Evolutionary conservation across 2,113 vertebrate genomes (phyloP).

Genomic region (Cyphomyrus discorhynchus): DNA sequence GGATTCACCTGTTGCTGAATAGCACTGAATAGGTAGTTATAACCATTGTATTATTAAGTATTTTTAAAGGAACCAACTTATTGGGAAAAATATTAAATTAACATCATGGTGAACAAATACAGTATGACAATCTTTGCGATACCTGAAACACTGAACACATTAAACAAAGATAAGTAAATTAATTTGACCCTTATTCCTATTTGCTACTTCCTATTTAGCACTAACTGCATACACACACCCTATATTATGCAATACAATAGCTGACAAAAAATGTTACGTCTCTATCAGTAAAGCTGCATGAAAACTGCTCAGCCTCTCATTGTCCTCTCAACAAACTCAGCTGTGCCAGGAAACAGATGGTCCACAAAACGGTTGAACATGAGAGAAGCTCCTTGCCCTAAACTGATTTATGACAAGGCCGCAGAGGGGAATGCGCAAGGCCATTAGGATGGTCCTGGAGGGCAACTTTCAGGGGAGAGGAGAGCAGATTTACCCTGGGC

Average conservation of each 20-base stretch:
- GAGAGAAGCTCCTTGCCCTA: background rate
- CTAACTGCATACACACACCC: background rate
- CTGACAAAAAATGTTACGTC: background rate
- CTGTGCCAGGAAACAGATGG: constrained; percentile 2
- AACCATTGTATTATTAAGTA: background rate
- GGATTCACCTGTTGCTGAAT: background rate
- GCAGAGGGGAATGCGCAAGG: background rate
- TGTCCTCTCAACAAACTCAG: background rate
- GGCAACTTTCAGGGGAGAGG: background rate
- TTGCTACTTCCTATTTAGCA: background rate
- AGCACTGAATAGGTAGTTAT: background rate
- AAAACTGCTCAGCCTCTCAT: background rate
- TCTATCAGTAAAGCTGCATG: background rate
- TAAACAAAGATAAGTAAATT: background rate
- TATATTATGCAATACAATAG: background rate
- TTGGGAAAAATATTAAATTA: background rate
- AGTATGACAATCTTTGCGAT: background rate
- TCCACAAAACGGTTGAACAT: background rate
- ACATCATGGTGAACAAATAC: background rate
- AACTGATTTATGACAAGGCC: background rate
- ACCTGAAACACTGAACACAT: background rate
- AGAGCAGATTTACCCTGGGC: background rate
- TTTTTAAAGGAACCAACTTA: background rate
- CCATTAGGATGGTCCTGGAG: background rate
- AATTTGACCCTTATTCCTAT: background rate